phyloP scores from a whole-genome alignment of 2,113 vertebrate genomes.

The Tenebrosternarchus preto region DNA sequence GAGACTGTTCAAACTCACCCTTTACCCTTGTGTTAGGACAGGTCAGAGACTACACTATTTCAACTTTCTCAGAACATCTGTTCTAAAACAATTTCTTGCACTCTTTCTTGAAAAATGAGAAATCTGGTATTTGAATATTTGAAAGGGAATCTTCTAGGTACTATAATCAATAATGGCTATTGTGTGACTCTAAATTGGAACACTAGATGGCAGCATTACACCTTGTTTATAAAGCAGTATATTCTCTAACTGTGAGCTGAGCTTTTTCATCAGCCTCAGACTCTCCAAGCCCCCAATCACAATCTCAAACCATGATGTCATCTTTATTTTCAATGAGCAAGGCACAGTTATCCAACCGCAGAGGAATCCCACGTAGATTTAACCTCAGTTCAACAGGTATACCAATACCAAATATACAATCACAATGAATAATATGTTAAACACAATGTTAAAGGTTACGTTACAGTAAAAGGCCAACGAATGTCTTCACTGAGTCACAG shows the following conservation, averaged over 20 bases:
- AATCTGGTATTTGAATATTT: too few species aligned
- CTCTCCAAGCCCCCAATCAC: constrained; percentile 1
- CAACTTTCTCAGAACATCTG: too few species aligned
- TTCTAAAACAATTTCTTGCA: not conserved
- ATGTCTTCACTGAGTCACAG: not conserved
- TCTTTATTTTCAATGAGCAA: constrained; percentile 38
- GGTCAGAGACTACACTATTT: too few species aligned
- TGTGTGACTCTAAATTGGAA: not conserved
- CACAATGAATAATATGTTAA: not conserved
- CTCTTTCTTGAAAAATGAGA: not conserved
- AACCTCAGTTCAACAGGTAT: constrained; percentile 9
- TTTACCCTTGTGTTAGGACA: too few species aligned
- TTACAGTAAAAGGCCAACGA: not conserved
- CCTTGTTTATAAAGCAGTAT: too few species aligned
- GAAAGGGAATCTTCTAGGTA: not conserved
- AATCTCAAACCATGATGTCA: constrained; percentile 52
- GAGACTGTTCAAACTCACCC: too few species aligned
- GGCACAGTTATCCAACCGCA: not conserved
- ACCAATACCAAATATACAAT: not conserved
- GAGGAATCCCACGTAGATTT: not conserved
- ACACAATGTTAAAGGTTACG: not conserved
- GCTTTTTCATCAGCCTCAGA: constrained; percentile 6
- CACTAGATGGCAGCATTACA: constrained; percentile 49
- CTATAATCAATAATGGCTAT: not conserved
- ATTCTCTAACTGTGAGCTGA: not conserved